Evolutionary conservation across 2,797 vertebrate genomes (phyloP).

Genomic region (Selene dorsalis): DNA sequence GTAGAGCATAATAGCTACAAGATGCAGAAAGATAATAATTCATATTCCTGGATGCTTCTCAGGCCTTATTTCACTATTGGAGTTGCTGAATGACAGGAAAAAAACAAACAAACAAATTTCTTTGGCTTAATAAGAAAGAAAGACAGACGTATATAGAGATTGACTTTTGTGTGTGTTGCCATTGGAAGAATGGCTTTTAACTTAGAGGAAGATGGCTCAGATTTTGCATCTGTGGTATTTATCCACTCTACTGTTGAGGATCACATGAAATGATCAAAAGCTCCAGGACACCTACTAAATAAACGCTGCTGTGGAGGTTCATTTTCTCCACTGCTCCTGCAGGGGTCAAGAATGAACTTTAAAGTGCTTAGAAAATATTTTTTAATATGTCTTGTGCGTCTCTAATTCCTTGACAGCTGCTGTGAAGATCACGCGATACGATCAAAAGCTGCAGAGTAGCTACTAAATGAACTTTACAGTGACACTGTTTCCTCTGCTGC

Average conservation of each 20-base stretch:
- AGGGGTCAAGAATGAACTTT: not conserved
- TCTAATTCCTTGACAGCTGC: not conserved
- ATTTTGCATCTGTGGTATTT: too few species aligned
- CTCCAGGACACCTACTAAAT: constrained; percentile 1
- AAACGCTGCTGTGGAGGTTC: not conserved
- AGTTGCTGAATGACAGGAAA: constrained; percentile 21
- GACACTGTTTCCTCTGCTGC: not conserved
- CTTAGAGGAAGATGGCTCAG: not conserved
- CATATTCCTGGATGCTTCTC: constrained; percentile 16
- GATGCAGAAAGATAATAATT: constrained; percentile 49
- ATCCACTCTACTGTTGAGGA: constrained; percentile 3
- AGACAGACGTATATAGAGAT: not conserved
- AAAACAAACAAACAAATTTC: constrained; percentile 12
- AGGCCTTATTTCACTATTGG: constrained; percentile 6
- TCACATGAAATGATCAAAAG: constrained; percentile 2
- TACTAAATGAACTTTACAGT: not conserved
- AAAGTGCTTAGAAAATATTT: not conserved
- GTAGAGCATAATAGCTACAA: constrained; percentile 42
- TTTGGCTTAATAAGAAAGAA: constrained; percentile 21
- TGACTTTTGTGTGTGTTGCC: not conserved
- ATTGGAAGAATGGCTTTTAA: not conserved
- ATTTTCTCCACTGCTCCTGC: constrained; percentile 19
- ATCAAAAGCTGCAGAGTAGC: not conserved
- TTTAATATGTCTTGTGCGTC: not conserved
- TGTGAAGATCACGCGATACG: constrained; percentile 3